Evolutionary conservation across 2,113 vertebrate genomes (phyloP).

Genomic region (Elanoides forficatus): DNA sequence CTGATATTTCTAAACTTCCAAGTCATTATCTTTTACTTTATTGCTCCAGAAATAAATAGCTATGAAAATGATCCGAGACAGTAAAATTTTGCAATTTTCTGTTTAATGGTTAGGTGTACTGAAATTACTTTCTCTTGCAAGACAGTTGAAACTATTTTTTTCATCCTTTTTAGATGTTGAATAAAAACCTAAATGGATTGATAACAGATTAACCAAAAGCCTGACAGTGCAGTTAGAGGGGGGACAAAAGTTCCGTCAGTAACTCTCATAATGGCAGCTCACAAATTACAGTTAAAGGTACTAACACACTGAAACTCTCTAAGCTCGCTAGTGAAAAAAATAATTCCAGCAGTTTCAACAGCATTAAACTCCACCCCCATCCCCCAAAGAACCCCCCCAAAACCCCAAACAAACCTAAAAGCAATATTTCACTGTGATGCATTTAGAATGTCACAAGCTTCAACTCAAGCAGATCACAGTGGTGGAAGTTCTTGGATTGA

Average conservation of each 20-base stretch:
- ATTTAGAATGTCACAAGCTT: background rate
- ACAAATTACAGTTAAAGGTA: background rate
- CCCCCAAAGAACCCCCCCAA: background rate
- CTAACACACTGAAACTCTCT: background rate
- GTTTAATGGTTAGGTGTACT: background rate
- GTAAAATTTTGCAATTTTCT: background rate
- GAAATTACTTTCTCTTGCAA: background rate
- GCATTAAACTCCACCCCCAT: background rate
- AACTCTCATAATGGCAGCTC: background rate
- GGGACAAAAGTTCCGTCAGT: background rate
- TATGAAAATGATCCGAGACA: background rate
- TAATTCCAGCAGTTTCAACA: background rate
- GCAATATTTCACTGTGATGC: background rate
- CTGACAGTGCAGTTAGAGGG: background rate
- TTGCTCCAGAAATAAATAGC: background rate
- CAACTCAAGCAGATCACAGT: background rate
- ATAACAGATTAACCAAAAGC: background rate
- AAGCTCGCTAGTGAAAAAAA: background rate
- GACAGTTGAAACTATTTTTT: background rate
- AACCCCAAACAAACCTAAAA: background rate
- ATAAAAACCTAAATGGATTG: background rate
- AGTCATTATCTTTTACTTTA: background rate
- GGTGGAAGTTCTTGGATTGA: background rate
- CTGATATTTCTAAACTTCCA: background rate
- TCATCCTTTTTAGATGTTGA: background rate